Conservation (phyloP, 2,888 invertebrate genomes). For the Cryptocephalus moraei region DNA sequence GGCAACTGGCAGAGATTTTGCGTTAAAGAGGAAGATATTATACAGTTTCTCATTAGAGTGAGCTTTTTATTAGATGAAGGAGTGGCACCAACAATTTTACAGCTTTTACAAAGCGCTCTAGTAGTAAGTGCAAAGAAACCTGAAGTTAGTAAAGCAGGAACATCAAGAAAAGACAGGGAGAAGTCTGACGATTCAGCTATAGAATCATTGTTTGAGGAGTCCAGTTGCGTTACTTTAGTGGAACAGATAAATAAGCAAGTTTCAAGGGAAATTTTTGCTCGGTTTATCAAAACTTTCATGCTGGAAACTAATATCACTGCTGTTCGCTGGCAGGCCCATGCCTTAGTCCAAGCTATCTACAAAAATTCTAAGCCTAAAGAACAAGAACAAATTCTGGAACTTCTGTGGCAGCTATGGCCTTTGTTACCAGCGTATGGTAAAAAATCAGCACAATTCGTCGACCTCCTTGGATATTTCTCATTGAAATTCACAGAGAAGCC, state of each 20-base stretch:
- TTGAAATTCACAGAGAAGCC: slow-evolving; percentile 73
- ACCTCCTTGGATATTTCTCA: slow-evolving; percentile 89
- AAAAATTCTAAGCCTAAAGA: slow-evolving; percentile 70
- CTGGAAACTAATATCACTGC: slow-evolving; percentile 88
- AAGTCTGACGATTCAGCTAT: slow-evolving; percentile 57
- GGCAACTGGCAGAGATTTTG: slow-evolving; percentile 95
- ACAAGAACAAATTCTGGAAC: slow-evolving; percentile 68
- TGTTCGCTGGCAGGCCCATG: slow-evolving; percentile 93
- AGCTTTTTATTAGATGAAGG: slow-evolving; percentile 82
- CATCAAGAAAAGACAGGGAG: slow-evolving; percentile 47
- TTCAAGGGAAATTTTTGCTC: slow-evolving; percentile 50
- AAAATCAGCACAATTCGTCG: slow-evolving; percentile 94
- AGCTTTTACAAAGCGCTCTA: slow-evolving; percentile 81
- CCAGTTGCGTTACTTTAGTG: slow-evolving; percentile 56
- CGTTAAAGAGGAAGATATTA: slow-evolving; percentile 57
- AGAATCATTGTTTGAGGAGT: slow-evolving; percentile 56
- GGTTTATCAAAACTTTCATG: slow-evolving; percentile 82
- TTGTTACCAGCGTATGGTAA: slow-evolving; percentile 81
- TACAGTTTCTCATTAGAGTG: slow-evolving; percentile 74
- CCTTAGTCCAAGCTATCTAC: slow-evolving; percentile 71
- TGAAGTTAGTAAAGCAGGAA: slow-evolving; percentile 16
- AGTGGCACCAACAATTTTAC: slow-evolving; percentile 83
- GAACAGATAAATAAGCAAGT: slow-evolving; percentile 61
- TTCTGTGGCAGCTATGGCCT: slow-evolving; percentile 90
- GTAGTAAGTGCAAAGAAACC: slow-evolving; percentile 44